A percentile compares a stretch with the other conserved stretches of the same genome.
These are phyloP conservation scores for Cryptoprocta ferox DNA, from an alignment of 2,797 vertebrate genomes.

Conservation along the genomic window DNA sequence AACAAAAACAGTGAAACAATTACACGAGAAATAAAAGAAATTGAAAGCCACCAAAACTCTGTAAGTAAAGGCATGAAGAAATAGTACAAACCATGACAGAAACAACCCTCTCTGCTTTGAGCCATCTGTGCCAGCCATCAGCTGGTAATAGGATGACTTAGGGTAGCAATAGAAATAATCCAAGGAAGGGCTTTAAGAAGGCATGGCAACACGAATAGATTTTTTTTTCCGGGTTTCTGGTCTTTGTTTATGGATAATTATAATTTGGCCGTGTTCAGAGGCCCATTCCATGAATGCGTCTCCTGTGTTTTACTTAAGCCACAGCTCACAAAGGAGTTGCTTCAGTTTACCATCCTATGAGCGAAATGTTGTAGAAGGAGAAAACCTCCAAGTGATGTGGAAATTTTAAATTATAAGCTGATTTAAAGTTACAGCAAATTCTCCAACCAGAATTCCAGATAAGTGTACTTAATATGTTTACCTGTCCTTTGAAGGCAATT, in stretches of 20 bases:
- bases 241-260: conserved; percentile 81
- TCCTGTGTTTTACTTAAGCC: conserved; percentile 45
- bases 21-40: conserved; percentile 84
- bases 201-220: conserved; percentile 75
- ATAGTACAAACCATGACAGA: conserved; percentile 78
- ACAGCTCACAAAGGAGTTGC: neutral
- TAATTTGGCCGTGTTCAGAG: conserved; percentile 77
- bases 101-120: conserved; percentile 80
- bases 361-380: neutral
- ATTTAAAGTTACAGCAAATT: neutral
- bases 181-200: conserved; percentile 82
- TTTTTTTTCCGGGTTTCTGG: conserved; percentile 82
- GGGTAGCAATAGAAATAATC: conserved; percentile 85
- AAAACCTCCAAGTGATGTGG: neutral
- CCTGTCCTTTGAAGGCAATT: neutral
- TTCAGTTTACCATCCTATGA: conserved; percentile 27
- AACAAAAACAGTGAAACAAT: conserved; percentile 79
- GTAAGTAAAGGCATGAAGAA: conserved; percentile 81
- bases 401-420: neutral
- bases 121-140: conserved; percentile 83
- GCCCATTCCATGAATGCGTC: conserved; percentile 5
- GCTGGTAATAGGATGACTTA: conserved; percentile 82
- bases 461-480: neutral
- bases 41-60: conserved; percentile 81
- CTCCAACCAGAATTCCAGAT: neutral